These are phyloP conservation scores for Zenarchopterus dispar DNA, from an alignment of 2,797 vertebrate genomes.

Conservation along the genomic window DNA sequence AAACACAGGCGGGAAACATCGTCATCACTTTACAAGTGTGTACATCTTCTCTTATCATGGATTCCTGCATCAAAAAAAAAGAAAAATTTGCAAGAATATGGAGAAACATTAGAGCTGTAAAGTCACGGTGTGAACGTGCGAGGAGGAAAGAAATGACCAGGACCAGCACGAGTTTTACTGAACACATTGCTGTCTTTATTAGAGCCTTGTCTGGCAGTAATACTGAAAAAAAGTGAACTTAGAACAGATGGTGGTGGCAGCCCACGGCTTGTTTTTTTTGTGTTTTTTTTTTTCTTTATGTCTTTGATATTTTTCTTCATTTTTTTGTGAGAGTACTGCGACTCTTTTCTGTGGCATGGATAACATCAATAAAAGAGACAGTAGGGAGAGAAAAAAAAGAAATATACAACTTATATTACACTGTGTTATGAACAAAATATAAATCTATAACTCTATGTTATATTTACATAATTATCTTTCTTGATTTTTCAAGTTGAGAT, in stretches of 20 bases:
- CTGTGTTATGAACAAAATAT: conserved; percentile 99
- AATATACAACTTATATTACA: conserved; percentile 99
- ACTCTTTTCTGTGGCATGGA: conserved; percentile 99
- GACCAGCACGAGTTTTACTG: conserved; percentile 83
- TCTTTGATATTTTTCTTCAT: conserved; percentile 81
- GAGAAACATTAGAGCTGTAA: conserved; percentile 40
- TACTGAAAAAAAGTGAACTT: conserved; percentile 98
- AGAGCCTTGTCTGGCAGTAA: conserved; percentile 98
- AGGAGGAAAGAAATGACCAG: conserved; percentile 71
- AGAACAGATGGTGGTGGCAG: conserved; percentile 94
- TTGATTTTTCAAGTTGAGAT: conserved; percentile 99
- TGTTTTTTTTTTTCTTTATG: conserved; percentile 76
- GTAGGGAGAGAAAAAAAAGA: conserved; percentile 86
- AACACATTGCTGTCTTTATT: conserved; percentile 99
- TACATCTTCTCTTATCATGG: background rate
- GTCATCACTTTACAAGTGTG: background rate
- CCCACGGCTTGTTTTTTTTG: conserved; percentile 86
- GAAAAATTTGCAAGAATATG: conserved; percentile 2
- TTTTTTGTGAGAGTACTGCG: conserved; percentile 90
- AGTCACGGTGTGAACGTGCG: conserved; percentile 28
- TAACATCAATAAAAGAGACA: conserved; percentile 99
- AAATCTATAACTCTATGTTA: conserved; percentile 99
- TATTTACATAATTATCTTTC: conserved; percentile 99
- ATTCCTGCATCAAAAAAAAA: background rate
- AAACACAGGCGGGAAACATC: background rate